Conservation (phyloP, 2,113 vertebrate species). For the Perca flavescens region DNA sequence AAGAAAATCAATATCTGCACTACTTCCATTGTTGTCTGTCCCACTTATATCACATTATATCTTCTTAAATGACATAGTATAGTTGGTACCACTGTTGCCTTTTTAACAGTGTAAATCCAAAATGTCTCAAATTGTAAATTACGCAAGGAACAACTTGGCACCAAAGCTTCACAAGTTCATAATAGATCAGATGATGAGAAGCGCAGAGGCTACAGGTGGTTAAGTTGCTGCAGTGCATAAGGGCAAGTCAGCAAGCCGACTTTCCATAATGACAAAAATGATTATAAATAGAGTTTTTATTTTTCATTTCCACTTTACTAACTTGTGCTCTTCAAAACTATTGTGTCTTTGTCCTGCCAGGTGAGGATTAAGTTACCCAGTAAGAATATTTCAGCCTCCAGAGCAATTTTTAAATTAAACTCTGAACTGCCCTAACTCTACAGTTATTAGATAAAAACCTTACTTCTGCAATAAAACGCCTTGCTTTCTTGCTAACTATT, state of each 20-base stretch:
- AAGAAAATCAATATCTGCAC: neutral
- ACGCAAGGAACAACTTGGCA: neutral
- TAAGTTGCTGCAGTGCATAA: slow-evolving; percentile 32
- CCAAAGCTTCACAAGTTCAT: neutral
- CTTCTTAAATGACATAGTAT: neutral
- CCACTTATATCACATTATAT: neutral
- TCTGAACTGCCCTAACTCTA: slow-evolving; percentile 2
- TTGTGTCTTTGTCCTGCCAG: slow-evolving; percentile 11
- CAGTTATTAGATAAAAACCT: slow-evolving; percentile 40
- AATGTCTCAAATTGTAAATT: neutral
- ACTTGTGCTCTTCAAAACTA: slow-evolving; percentile 60
- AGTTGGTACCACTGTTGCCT: neutral
- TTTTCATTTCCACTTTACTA: slow-evolving; percentile 23
- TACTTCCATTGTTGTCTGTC: neutral
- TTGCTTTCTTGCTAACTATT: slow-evolving; percentile 30
- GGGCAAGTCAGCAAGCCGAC: slow-evolving; percentile 3
- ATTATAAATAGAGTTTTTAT: slow-evolving; percentile 16
- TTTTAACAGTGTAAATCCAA: slow-evolving; percentile 3
- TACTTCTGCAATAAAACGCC: slow-evolving; percentile 27
- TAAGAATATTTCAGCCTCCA: slow-evolving; percentile 13
- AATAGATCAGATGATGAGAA: neutral
- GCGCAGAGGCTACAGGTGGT: neutral
- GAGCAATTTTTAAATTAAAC: slow-evolving; percentile 21
- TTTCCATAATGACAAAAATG: slow-evolving; percentile 1
- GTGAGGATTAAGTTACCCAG: slow-evolving; percentile 33